These are phyloP conservation scores for Sander lucioperca DNA, from an alignment of 2,113 vertebrate genomes.

Conservation along the genomic window DNA sequence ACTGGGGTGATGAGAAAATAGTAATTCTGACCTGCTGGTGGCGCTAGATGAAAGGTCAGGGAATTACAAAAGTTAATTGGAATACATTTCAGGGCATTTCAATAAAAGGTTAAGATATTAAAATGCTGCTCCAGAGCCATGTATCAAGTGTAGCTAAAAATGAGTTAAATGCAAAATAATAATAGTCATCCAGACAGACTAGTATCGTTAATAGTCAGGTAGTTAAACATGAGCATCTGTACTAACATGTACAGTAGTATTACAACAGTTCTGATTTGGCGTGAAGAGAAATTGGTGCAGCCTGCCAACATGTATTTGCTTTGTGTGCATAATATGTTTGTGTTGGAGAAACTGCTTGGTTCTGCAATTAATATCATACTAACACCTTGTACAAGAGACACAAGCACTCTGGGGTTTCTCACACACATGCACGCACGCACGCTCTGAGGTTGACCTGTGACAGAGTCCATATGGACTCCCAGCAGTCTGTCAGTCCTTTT, in stretches of 20 bases:
- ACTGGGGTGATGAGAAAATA: too few relatives aligned
- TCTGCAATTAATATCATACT: conserved; percentile 40
- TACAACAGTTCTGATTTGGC: conserved; percentile 3
- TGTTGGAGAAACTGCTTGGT: conserved; percentile 35
- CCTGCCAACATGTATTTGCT: conserved; percentile 39
- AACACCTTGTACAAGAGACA: conserved; percentile 29
- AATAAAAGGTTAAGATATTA: not conserved
- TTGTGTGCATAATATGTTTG: conserved; percentile 44
- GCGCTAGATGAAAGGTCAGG: too few relatives aligned
- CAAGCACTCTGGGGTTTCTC: conserved; percentile 16
- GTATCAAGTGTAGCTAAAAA: not conserved
- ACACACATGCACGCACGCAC: conserved; percentile 15
- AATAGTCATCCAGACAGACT: not conserved
- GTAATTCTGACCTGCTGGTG: too few relatives aligned
- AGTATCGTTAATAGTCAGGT: not conserved
- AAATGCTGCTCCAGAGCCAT: not conserved
- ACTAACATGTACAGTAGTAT: conserved; percentile 35
- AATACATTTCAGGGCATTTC: not conserved
- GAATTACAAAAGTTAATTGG: not conserved
- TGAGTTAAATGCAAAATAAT: not conserved
- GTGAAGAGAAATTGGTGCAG: conserved; percentile 35
- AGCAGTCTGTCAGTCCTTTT: conserved; percentile 60
- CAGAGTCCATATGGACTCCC: conserved; percentile 71
- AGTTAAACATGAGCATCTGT: conserved; percentile 10
- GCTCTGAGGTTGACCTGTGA: conserved; percentile 66